Evolutionary conservation across 1,140 invertebrate genomes (phyloP), one percentile per base, ranked within the genome.

Genomic region (Sinonovacula constricta): DNA sequence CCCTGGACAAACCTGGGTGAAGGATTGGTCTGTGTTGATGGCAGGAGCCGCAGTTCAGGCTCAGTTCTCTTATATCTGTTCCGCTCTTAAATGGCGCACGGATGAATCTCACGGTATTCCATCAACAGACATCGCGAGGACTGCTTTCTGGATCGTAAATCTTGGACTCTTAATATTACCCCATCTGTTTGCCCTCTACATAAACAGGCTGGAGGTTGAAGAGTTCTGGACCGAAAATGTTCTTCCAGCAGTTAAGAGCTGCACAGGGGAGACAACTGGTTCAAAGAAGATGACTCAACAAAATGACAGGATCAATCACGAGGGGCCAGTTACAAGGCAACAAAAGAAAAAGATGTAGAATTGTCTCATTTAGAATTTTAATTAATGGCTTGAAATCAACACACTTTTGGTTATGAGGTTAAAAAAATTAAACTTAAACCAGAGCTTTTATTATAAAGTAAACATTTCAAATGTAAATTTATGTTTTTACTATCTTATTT

Each of bases 171-270:
- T 78, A 0, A 70, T 78, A 51, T 28, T 78, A 22, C 75, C 75
- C 22, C 75, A 78, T 36, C 75, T 78, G 26, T 60, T 60, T 78
- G 75, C 75, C 30, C 22, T 69, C 3, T 78, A 78, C 34, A 69
- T 65, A 31, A 63, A 78, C 36, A 78, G 66, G 54, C n/a, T 26
- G 4, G 75, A 69, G 56, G 18, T 78, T 22, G 51, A n/a, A 15
- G 56, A 68, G 1, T 45, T 68, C 26, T 26, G 53, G 14, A 15
- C 36, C 22, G 36, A 10, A 1, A 31, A 59, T n/a, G n/a, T 68
- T 30, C 12, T 28, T 59, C 49, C 71, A 56, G 15, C 15, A 22
- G 18, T 33, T 18, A 51, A 65, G 34, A 65, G 45, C 33, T 26
- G 36, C 2, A 22, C 28, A 51, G 62, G 57, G 39, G 60, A 72